These are phyloP conservation scores for Euclidia mi DNA, from an alignment of 2,888 invertebrate species.

Conservation along the genomic window DNA sequence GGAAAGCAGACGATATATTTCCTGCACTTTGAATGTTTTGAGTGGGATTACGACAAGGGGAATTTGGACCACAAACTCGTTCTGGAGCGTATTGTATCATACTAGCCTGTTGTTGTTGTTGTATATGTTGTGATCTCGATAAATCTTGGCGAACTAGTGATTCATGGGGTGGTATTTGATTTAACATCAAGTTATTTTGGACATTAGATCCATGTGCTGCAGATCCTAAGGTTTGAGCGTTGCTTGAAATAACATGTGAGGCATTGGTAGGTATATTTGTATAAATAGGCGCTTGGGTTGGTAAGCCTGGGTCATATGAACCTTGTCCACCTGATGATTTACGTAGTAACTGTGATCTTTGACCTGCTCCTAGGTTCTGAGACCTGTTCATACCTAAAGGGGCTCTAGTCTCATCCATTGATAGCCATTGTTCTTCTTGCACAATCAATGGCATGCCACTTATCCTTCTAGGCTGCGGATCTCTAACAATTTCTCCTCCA, in stretches of 20 bases:
- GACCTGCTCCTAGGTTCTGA: not conserved
- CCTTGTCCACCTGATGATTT: no score
- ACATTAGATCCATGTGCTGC: no score
- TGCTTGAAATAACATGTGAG: not conserved
- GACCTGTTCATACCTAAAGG: constrained; percentile 25
- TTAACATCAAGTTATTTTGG: no score
- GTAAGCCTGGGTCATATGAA: constrained; percentile 4
- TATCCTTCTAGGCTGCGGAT: not conserved
- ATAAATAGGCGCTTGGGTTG: not conserved
- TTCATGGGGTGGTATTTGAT: no score
- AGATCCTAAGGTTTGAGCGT: not conserved
- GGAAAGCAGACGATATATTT: no score
- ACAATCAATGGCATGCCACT: not conserved
- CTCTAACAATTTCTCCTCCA: constrained; percentile 34
- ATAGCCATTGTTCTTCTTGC: constrained; percentile 30
- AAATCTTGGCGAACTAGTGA: not conserved
- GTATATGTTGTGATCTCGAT: not conserved
- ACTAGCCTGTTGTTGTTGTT: not conserved
- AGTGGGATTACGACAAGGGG: no score
- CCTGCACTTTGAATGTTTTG: no score
- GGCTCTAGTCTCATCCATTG: constrained; percentile 22
- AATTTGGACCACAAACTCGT: no score
- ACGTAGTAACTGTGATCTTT: no score
- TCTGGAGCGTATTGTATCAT: no score
- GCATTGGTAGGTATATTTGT: not conserved